A percentile compares a stretch with the other conserved stretches of the same genome.
Evolutionary conservation across 2,888 invertebrate genomes (phyloP).

Genomic region (Agriopis marginaria): DNA sequence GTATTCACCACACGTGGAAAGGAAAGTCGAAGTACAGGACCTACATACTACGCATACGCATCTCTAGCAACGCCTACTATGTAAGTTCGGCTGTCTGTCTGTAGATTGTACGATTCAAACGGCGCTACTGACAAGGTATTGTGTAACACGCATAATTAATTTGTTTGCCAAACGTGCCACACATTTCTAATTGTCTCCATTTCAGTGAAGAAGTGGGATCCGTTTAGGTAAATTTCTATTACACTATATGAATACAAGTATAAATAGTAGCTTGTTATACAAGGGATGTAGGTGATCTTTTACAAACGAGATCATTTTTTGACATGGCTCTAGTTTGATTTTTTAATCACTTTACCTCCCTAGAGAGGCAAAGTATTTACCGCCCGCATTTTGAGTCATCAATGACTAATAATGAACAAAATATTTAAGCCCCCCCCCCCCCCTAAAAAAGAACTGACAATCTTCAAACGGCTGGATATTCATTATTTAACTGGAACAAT

Average conservation of each 20-base stretch:
- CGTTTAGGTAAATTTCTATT: slow-evolving; percentile 8
- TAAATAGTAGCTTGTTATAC: not conserved
- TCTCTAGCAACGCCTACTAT: slow-evolving; percentile 21
- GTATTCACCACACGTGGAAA: slow-evolving; percentile 47
- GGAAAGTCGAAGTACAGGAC: slow-evolving; percentile 45
- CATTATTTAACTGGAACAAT: too few species aligned
- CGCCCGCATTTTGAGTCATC: too few species aligned
- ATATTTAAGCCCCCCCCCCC: too few species aligned
- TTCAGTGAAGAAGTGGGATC: slow-evolving; percentile 15
- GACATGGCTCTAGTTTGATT: too few species aligned
- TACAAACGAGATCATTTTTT: too few species aligned
- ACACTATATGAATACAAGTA: not conserved
- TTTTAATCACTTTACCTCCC: too few species aligned
- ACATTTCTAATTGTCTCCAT: slow-evolving; percentile 20
- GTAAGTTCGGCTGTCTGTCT: slow-evolving; percentile 40
- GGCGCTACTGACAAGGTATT: slow-evolving; percentile 24
- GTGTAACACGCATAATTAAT: slow-evolving; percentile 40
- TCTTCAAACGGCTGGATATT: too few species aligned
- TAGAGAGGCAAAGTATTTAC: too few species aligned
- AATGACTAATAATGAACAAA: too few species aligned
- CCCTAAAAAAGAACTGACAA: too few species aligned
- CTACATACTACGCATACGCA: not conserved
- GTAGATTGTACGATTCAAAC: slow-evolving; percentile 22
- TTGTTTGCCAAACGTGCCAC: slow-evolving; percentile 29
- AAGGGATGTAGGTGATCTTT: too few species aligned